These are phyloP conservation scores for Rutpela maculata DNA, from an alignment of 2,888 invertebrate genomes.

Conservation along the genomic window DNA sequence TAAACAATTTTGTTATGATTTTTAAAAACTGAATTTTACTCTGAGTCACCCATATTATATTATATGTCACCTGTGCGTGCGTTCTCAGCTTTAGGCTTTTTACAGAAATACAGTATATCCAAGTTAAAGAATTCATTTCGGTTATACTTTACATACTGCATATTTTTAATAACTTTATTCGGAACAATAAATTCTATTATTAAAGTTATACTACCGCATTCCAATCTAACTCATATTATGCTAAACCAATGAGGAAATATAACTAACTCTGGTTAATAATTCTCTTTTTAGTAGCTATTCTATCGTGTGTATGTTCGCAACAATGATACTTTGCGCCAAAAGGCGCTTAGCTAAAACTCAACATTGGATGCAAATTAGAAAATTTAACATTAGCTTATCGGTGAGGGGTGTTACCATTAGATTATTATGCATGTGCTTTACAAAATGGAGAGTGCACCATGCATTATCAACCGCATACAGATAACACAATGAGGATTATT, in stretches of 20 bases:
- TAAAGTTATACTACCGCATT: background rate
- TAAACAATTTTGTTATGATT: too few species aligned
- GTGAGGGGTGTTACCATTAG: constrained; percentile 26
- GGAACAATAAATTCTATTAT: background rate
- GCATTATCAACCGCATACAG: constrained; percentile 34
- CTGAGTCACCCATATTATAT: too few species aligned
- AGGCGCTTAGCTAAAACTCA: background rate
- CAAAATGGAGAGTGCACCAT: constrained; percentile 24
- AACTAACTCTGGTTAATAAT: background rate
- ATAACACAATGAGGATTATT: constrained; percentile 43
- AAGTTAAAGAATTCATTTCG: too few species aligned
- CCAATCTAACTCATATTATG: background rate
- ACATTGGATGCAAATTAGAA: constrained; percentile 33
- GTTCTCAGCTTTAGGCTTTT: too few species aligned
- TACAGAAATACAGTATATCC: too few species aligned
- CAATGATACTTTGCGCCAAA: background rate
- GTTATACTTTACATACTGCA: too few species aligned
- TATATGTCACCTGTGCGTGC: too few species aligned
- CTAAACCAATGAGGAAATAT: background rate
- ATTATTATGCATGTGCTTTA: constrained; percentile 32
- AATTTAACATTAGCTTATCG: constrained; percentile 34
- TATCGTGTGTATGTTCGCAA: background rate
- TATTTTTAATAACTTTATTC: too few species aligned
- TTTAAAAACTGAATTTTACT: too few species aligned
- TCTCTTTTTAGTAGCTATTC: background rate